phyloP scores from a whole-genome alignment of 2,113 vertebrate genomes.

The Nymphicus hollandicus region DNA sequence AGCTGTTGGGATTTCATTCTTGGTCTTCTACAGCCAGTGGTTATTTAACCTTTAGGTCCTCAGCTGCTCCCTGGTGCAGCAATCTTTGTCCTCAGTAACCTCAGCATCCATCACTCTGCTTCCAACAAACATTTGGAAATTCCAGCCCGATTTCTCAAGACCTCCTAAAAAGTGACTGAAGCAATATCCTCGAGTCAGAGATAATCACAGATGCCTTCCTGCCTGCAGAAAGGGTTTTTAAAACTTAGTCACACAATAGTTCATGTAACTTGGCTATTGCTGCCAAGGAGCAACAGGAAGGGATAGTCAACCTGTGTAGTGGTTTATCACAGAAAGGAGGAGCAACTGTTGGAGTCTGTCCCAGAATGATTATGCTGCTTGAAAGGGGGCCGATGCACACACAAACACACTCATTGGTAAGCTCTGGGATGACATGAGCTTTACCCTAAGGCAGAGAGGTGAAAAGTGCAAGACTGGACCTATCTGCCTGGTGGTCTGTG shows the following conservation, averaged over 20 bases:
- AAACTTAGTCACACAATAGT: neutral
- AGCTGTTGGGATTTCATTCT: conserved; percentile 5
- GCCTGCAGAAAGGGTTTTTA: neutral
- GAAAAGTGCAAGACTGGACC: neutral
- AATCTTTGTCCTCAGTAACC: neutral
- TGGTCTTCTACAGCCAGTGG: neutral
- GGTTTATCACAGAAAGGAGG: neutral
- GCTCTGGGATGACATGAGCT: neutral
- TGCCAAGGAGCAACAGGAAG: neutral
- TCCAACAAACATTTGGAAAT: conserved; percentile 6
- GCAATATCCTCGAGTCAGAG: neutral
- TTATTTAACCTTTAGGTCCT: conserved; percentile 3
- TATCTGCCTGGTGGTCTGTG: neutral
- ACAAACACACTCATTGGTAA: neutral
- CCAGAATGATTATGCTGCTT: neutral
- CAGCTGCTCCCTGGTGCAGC: neutral
- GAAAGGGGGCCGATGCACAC: too few species aligned
- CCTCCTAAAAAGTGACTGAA: conserved; percentile 22
- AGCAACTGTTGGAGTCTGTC: neutral
- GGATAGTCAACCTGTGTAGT: neutral
- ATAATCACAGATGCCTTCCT: neutral
- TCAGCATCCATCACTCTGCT: neutral
- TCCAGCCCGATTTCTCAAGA: conserved; percentile 21
- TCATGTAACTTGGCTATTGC: neutral
- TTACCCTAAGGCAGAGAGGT: neutral